These are phyloP conservation scores for Sorex fumeus DNA, from an alignment of 2,113 vertebrate genomes.

Conservation along the genomic window DNA sequence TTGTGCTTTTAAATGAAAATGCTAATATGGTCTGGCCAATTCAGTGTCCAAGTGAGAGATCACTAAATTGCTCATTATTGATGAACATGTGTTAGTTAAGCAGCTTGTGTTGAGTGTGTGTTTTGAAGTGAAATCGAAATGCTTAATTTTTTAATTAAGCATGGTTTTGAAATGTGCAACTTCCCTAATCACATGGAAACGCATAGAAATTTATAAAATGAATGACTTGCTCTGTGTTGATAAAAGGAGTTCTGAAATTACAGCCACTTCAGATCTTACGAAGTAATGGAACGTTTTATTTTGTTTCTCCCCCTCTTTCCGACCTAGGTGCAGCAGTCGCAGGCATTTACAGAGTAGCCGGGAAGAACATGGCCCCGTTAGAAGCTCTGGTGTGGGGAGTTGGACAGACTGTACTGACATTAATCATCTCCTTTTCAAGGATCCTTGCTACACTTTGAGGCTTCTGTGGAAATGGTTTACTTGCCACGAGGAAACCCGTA, in stretches of 20 bases:
- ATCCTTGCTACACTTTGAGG: constrained; percentile 96
- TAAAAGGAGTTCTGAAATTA: background rate
- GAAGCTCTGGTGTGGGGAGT: constrained; percentile 97
- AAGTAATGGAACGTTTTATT: too few relatives aligned
- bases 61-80: background rate
- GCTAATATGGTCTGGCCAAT: background rate
- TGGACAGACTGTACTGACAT: constrained; percentile 95
- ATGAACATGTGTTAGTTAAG: background rate
- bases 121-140: background rate
- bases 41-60: background rate
- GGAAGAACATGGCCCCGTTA: constrained; percentile 98
- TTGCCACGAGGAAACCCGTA: constrained; percentile 63
- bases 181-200: background rate
- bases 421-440: constrained; percentile 97
- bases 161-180: background rate
- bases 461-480: constrained; percentile 33
- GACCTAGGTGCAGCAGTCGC: constrained; percentile 95
- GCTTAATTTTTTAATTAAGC: background rate
- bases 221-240: background rate
- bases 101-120: background rate
- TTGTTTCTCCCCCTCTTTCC: background rate
- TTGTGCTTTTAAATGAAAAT: background rate
- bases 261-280: too few relatives aligned
- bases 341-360: constrained; percentile 97
- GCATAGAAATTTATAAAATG: background rate